Base-by-base conservation (phyloP, 2,797 vertebrate species). In the Hypotaenidia philippensis region DNA sequence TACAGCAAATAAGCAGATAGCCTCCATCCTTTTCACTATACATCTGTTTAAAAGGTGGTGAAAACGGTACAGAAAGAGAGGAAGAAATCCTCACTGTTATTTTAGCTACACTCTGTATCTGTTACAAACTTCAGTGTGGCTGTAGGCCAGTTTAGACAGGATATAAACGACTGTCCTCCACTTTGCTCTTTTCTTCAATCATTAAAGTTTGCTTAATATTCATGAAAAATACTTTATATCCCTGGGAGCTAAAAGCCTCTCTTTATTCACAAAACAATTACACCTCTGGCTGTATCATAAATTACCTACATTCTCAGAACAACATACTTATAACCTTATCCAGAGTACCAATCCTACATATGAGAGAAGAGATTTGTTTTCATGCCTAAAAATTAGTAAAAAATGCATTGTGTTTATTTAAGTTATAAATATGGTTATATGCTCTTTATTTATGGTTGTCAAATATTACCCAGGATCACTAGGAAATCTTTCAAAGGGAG, bases 131-230 rank as follows among this genome's bases (percentile, higher is more conserved):
- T 63, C 66, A 84, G 77, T 40, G 79, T 59, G 36, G 34, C 90
- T 68, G 16, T 32, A 83, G 74, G 85, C 50, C 72, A 86, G 61
- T 79, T 97, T n/a, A 77, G 88, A 94, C 75, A 82, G 66, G 38
- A 81, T 92, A 93, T 84, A 87, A 94, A 93, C 0, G 5, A 94
- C 66, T 60, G 85, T 36, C 70, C 56, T 84, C 80, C 45, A 56
- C 55, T 76, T 72, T 31, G 70, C 27, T 87, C 70, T 91, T 94
- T 94, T 76, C 45, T 70, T 90, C 85, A 92, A 63, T 90, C 86
- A 88, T 93, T 93, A 95, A 77, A 85, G 68, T 93, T 96, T 89
- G 91, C 84, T 96, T 91, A 95, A 93, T 91, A 95, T 89, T 95
- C 32, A 92, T 92, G 90, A 94, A 89, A 93, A 82, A 76, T 66